Evolutionary conservation across 2,888 invertebrate genomes (phyloP).

Genomic region (Nomada hirtipes): DNA sequence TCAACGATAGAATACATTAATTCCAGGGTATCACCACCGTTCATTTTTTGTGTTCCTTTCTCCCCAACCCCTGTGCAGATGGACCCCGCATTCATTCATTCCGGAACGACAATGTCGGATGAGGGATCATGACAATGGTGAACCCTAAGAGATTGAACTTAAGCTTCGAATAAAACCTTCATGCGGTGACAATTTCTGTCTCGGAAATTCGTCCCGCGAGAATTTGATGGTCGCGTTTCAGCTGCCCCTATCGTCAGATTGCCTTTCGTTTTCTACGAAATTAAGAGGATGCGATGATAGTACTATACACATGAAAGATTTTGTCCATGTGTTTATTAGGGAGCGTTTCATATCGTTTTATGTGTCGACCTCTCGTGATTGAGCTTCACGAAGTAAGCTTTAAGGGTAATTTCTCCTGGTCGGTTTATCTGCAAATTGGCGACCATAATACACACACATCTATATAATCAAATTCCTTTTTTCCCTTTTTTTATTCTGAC

Average conservation of each 20-base stretch:
- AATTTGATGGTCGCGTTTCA: conserved; percentile 43
- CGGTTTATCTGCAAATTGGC: conserved; percentile 12
- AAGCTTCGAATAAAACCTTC: conserved; percentile 61
- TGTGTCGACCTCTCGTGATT: not conserved
- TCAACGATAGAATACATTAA: conserved; percentile 25
- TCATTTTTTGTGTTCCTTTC: not conserved
- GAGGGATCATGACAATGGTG: conserved; percentile 46
- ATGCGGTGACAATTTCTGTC: conserved; percentile 19
- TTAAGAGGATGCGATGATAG: conserved; percentile 34
- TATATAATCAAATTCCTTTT: conserved; percentile 42
- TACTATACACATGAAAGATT: not conserved
- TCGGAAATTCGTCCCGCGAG: conserved; percentile 27
- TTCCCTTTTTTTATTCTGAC: not conserved
- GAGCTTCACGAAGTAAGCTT: not conserved
- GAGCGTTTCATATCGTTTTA: conserved; percentile 6
- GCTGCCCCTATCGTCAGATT: conserved; percentile 9
- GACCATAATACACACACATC: not conserved
- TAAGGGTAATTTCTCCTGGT: conserved; percentile 6
- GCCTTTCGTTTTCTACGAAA: conserved; percentile 32
- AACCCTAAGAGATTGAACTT: conserved; percentile 54
- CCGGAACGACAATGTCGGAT: conserved; percentile 5
- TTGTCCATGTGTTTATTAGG: not conserved
- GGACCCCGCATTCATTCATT: conserved; percentile 11
- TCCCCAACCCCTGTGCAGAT: not conserved
- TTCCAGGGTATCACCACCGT: not conserved